A percentile compares a stretch with the other conserved stretches of the same genome.
phyloP scores from a whole-genome alignment of 1,140 invertebrate species.

The Zaprionus vittiger region DNA sequence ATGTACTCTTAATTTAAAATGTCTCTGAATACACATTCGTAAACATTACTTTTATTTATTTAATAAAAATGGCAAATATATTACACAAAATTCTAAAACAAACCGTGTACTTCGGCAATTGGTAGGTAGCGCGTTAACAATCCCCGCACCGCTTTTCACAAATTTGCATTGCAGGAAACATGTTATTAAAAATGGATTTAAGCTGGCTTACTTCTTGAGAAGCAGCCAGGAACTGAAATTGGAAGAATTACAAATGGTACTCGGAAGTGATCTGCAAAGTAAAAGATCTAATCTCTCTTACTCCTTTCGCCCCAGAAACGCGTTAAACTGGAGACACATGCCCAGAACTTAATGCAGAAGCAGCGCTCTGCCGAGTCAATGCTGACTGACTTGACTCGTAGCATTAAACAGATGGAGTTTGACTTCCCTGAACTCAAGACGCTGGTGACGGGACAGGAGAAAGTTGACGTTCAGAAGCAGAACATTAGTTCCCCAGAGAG shows the following conservation, averaged over 20 bases:
- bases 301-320: conserved; percentile 38
- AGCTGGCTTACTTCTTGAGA: conserved; percentile 31
- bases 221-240: conserved; percentile 38
- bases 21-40: not conserved
- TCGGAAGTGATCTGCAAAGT: not conserved
- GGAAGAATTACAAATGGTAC: conserved; percentile 54
- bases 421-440: conserved; percentile 24
- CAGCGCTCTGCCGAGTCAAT: conserved; percentile 44
- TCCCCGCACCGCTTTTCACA: not conserved
- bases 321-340: not conserved
- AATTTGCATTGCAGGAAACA: conserved; percentile 25
- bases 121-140: conserved; percentile 3
- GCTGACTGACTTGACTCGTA: conserved; percentile 56
- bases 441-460: not conserved
- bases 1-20: not conserved
- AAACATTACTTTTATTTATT: not conserved
- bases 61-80: conserved; percentile 20
- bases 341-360: conserved; percentile 7
- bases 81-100: conserved; percentile 37
- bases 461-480: not conserved
- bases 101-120: conserved; percentile 12
- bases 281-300: not conserved
- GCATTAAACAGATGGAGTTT: conserved; percentile 59
- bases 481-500: not conserved
- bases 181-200: conserved; percentile 44